Percentiles rank a stretch among this genome's conserved stretches.
These are phyloP conservation scores for Drosophila mimica DNA, from an alignment of 2,888 invertebrate species.

Conservation along the genomic window DNA sequence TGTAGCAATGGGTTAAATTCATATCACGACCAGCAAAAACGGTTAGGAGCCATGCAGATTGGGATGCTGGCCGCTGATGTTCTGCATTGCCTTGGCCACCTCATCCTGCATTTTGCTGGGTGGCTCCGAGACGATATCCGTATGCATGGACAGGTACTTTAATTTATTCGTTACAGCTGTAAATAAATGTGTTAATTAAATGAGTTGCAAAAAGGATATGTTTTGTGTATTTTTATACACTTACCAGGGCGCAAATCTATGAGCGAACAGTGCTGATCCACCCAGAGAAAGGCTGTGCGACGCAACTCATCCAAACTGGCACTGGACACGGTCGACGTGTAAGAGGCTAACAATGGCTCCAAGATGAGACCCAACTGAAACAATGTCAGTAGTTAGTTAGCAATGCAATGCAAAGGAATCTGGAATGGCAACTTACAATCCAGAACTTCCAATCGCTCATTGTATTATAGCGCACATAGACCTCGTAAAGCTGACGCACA, in stretches of 20 bases:
- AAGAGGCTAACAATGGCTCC: slow-evolving; percentile 95
- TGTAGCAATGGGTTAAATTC: slow-evolving; percentile 63
- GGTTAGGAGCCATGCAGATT: slow-evolving; percentile 82
- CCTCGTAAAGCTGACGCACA: slow-evolving; percentile 96
- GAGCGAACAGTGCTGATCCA: slow-evolving; percentile 98
- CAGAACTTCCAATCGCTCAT: slow-evolving; percentile 98
- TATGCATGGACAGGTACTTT: slow-evolving; percentile 94
- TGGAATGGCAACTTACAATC: slow-evolving; percentile 89
- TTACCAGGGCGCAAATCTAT: slow-evolving; percentile 96
- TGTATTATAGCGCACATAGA: slow-evolving; percentile 94
- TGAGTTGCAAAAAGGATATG: too few species aligned
- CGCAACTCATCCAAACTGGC: slow-evolving; percentile 96
- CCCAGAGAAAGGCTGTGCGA: slow-evolving; percentile 96
- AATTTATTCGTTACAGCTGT: slow-evolving; percentile 96
- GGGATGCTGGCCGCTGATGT: slow-evolving; percentile 83
- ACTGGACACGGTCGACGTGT: slow-evolving; percentile 96
- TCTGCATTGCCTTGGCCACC: slow-evolving; percentile 90
- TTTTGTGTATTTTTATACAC: not conserved
- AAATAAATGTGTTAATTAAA: slow-evolving; percentile 48
- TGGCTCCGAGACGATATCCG: slow-evolving; percentile 96
- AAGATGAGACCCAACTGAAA: slow-evolving; percentile 95
- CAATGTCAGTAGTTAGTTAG: not conserved
- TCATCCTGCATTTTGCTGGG: slow-evolving; percentile 93
- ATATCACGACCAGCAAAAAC: slow-evolving; percentile 65
- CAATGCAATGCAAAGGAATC: not conserved